Evolutionary conservation across 2,888 invertebrate species (phyloP), one percentile per base, ranked within the genome.

Genomic region (Clitarchus hookeri): DNA sequence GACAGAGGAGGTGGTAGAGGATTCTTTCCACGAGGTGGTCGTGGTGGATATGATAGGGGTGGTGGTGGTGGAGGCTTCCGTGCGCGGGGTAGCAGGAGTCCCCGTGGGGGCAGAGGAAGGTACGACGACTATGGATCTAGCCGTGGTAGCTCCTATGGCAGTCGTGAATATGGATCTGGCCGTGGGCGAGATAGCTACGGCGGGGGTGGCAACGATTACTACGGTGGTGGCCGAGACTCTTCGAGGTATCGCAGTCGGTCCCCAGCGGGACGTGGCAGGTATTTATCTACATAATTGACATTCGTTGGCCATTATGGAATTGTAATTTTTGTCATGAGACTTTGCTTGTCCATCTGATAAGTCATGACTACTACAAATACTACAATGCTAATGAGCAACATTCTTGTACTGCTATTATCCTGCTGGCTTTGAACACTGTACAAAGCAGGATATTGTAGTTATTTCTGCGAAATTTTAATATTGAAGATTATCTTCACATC

Each of bases 251-350:
- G 93, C 89, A 92, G 92, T 90, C 92, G 93, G 88, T 93, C 93
- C 87, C 93, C 93, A 88, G 91, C 92, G 89, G 92, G 91, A 90
- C 91, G 92, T 91, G 92, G 92, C 91, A 93, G 93, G 92, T 93
- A 93, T 87, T 87, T 87, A 87, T 87, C 48, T 53, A 87, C 65
- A 65, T 65, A 65, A 65, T 65, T 65, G 65, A 65, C n/a, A 16
- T 65, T 12, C 65, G 65, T 65, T 65, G 19, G n/a, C 65, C 65
- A 65, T 65, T 65, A 23, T 65, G 65, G 16, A 65, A n/a, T 65
- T 65, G 65, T 65, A 65, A 19, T 19, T n/a, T 65, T 65, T 65
- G 65, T 65, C 65, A 65, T 65, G 65, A 65, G 65, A 65, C 65
- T 65, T 65, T 65, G 65, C 65, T 65, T 65, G 65, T 65, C 65